Evolutionary conservation across 1,140 invertebrate species (phyloP), one percentile per base, ranked within the genome.

Genomic region (Cotesia vestalis): DNA sequence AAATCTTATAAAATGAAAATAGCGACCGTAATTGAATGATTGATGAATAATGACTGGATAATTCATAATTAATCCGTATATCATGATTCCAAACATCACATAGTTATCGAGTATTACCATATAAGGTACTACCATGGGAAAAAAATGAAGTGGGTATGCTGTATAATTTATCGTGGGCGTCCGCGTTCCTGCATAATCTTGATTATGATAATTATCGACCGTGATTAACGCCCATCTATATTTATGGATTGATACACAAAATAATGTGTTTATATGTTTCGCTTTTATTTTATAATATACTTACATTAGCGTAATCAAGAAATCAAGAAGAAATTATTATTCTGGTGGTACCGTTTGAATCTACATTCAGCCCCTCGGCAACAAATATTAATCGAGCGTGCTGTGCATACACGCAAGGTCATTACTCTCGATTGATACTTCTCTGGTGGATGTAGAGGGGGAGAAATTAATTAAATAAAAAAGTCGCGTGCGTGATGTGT

Each of bases 121-220:
- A 51, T 66, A 51, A 66, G 63, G 63, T 1, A 53, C 17, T 66
- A 51, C 17, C 2, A 52, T 40, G 14, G 1, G 2, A 53, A 68
- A 38, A 71, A 71, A 53, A 71, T 66, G 8, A 57, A 38, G 69
- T 71, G 62, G 62, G 69, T 52, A 57, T 52, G n/a, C 8, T 38
- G 52, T 34, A 71, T 55, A 55, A 55, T 11, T 66, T 38, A 17
- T 8, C 36, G 69, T 66, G 69, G 61, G 62, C 51, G 69, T 71
- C 38, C 35, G 57, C 62, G 69, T 71, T 71, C 36, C 61, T 71
- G 69, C 69, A 66, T 71, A 71, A 71, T 71, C 62, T 36, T 64
- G 69, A 64, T 71, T 71, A 71, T 71, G 61, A 36, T 71, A 66
- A 71, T 71, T 71, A 14, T 64, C 17, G 51, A 4, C 38, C 51